These are phyloP conservation scores for Struthidea cinerea DNA, from an alignment of 2,113 vertebrate species.

Conservation along the genomic window DNA sequence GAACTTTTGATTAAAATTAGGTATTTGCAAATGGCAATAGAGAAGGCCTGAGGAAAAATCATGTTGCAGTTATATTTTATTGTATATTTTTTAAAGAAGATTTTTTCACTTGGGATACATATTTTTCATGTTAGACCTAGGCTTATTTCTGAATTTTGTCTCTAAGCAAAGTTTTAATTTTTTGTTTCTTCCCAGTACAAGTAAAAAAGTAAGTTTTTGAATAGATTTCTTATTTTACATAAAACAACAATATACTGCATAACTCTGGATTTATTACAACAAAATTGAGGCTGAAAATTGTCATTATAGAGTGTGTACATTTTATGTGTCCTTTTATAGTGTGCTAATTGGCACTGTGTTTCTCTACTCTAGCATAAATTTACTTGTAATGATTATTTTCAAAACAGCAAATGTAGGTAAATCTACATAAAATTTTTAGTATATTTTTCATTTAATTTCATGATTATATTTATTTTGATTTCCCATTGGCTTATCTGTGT, in stretches of 20 bases:
- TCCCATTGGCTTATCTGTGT: not conserved
- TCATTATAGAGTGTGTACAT: not conserved
- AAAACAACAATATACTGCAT: not conserved
- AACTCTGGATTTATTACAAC: not conserved
- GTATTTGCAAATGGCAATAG: not conserved
- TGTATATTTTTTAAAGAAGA: not conserved
- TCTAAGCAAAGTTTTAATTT: not conserved
- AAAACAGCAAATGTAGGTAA: not conserved
- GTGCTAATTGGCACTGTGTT: not conserved
- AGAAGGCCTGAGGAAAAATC: not conserved
- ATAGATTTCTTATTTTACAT: not conserved
- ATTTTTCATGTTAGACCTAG: not conserved
- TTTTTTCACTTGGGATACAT: not conserved
- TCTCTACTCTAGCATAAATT: not conserved
- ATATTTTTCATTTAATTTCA: not conserved
- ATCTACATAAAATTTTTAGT: not conserved
- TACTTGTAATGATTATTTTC: not conserved
- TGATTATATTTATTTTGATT: not conserved
- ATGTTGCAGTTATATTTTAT: not conserved
- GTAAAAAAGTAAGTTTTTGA: not conserved
- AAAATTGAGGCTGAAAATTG: not conserved
- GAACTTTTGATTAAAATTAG: not conserved
- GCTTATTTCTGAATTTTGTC: not conserved
- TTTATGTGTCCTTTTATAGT: not conserved
- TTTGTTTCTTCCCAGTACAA: not conserved